phyloP scores from a whole-genome alignment of 2,888 invertebrate species.

The Drosophila pegasa region DNA sequence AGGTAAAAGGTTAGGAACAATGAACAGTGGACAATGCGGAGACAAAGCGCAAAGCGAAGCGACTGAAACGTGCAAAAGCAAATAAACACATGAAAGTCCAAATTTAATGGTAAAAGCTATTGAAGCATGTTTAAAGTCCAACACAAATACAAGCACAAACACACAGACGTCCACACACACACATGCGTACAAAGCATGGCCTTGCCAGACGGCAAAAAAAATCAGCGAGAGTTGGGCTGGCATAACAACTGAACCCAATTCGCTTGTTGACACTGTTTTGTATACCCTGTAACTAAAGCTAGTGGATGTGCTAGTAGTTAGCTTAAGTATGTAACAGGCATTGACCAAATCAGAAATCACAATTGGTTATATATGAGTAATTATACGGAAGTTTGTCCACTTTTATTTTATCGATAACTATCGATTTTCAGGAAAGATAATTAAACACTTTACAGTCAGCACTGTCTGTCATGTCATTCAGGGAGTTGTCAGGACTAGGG shows the following conservation, averaged over 20 bases:
- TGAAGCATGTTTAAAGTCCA: constrained; percentile 64
- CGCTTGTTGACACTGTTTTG: constrained; percentile 49
- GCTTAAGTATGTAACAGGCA: neutral
- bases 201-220: constrained; percentile 16
- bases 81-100: constrained; percentile 78
- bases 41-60: constrained; percentile 55
- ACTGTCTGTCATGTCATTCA: no score
- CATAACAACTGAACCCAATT: constrained; percentile 26
- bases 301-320: neutral
- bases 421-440: no score
- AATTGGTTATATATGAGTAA: no score
- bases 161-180: neutral
- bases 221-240: constrained; percentile 7
- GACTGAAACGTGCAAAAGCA: constrained; percentile 71
- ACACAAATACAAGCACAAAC: constrained; percentile 27
- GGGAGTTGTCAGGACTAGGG: no score
- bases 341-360: no score
- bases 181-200: constrained; percentile 14
- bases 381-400: no score
- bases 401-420: no score
- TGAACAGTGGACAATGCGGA: constrained; percentile 37
- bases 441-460: no score
- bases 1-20: constrained; percentile 13
- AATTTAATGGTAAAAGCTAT: constrained; percentile 76
- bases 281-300: neutral